Conservation (phyloP, 2,797 vertebrate species). For the Etheostoma nigrum region DNA sequence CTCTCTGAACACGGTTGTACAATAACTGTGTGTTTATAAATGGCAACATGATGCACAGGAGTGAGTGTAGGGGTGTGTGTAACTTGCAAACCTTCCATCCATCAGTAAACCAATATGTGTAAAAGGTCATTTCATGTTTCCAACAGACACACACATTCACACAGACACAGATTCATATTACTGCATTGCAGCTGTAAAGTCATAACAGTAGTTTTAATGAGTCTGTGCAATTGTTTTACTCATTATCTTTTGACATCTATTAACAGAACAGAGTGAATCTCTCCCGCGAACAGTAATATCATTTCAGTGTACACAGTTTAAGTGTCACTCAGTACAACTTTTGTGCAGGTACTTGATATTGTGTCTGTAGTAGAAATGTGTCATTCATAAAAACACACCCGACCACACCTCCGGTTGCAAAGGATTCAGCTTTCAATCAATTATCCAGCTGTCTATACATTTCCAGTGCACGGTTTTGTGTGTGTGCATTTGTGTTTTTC, state of each 20-base stretch:
- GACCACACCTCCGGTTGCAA: slow-evolving; percentile 30
- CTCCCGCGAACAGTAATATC: not conserved
- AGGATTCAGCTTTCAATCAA: slow-evolving; percentile 68
- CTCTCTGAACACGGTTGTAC: slow-evolving; percentile 14
- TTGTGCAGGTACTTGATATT: slow-evolving; percentile 2
- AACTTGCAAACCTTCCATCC: slow-evolving; percentile 48
- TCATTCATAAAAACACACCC: slow-evolving; percentile 62
- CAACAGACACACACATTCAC: slow-evolving; percentile 11
- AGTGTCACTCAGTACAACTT: slow-evolving; percentile 1
- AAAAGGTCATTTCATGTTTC: slow-evolving; percentile 39
- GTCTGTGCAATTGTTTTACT: not conserved
- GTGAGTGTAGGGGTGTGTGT: slow-evolving; percentile 5
- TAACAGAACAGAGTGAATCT: not conserved
- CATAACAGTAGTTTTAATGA: slow-evolving; percentile 27
- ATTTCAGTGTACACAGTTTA: slow-evolving; percentile 1
- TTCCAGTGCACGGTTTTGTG: slow-evolving; percentile 33
- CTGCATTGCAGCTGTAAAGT: slow-evolving; percentile 64
- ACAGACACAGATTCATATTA: slow-evolving; percentile 16
- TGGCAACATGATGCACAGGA: slow-evolving; percentile 18
- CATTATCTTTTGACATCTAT: not conserved
- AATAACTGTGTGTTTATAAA: slow-evolving; percentile 4
- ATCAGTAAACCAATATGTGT: slow-evolving; percentile 33
- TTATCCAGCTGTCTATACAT: slow-evolving; percentile 47
- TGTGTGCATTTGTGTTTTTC: slow-evolving; percentile 7
- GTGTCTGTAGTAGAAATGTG: slow-evolving; percentile 31